Percentiles rank a stretch among this genome's conserved stretches.
phyloP scores from a whole-genome alignment of 2,797 vertebrate species.

The Sebastes trivittatus region DNA sequence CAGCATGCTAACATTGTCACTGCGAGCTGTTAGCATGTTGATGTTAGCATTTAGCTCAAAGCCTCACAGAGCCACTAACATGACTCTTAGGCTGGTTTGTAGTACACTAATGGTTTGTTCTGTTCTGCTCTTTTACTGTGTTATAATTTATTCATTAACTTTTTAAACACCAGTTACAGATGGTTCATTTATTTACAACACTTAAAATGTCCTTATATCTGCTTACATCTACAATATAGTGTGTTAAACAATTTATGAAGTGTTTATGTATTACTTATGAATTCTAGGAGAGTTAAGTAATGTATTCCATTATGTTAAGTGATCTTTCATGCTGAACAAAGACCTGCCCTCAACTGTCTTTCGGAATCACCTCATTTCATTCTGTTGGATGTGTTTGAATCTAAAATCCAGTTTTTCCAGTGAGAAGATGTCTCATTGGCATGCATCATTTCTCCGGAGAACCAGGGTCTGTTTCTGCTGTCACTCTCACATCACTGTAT shows the following conservation, averaged over 20 bases:
- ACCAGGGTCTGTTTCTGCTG: slow-evolving; percentile 12
- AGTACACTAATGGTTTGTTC: background rate
- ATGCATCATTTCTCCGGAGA: slow-evolving; percentile 19
- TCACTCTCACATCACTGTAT: slow-evolving; percentile 19
- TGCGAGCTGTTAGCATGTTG: background rate
- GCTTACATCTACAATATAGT: background rate
- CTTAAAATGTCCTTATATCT: background rate
- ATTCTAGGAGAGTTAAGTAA: background rate
- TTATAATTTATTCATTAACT: background rate
- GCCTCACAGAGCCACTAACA: background rate
- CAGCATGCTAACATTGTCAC: background rate
- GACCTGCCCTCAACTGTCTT: background rate
- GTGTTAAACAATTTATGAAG: background rate
- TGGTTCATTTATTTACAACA: background rate
- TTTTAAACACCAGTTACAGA: background rate
- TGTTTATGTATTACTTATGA: background rate
- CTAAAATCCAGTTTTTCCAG: slow-evolving; percentile 1
- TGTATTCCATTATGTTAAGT: background rate
- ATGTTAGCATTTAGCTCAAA: background rate
- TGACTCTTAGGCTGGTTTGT: background rate
- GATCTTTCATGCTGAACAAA: slow-evolving; percentile 8
- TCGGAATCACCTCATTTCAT: background rate
- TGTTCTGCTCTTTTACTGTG: background rate
- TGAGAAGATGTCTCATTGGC: slow-evolving; percentile 18
- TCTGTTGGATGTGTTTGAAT: slow-evolving; percentile 8